These are phyloP conservation scores for Oxystoma pomonae DNA, from an alignment of 2,888 invertebrate species.

Conservation along the genomic window DNA sequence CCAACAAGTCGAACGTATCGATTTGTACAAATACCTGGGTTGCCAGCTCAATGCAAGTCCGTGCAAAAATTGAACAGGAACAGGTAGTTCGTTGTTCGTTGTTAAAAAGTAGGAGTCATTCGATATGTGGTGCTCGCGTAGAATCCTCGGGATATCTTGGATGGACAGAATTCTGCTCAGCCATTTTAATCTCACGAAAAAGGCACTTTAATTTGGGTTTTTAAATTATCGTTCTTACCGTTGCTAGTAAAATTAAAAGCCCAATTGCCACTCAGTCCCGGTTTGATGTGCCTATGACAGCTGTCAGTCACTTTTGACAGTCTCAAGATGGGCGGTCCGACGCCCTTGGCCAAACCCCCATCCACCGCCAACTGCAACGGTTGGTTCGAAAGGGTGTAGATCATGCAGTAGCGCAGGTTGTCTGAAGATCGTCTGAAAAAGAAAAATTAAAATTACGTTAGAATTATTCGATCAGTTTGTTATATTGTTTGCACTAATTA, in stretches of 20 bases:
- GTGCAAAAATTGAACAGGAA: too few species aligned
- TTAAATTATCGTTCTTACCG: conserved; percentile 48
- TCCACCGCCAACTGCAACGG: conserved; percentile 32
- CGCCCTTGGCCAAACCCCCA: conserved; percentile 32
- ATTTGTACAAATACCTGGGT: too few species aligned
- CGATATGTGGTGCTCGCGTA: too few species aligned
- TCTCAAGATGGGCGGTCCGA: conserved; percentile 42
- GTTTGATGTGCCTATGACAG: conserved; percentile 54
- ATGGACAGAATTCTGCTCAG: too few species aligned
- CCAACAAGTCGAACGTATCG: too few species aligned
- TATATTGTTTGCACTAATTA: too few species aligned
- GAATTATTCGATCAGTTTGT: background rate
- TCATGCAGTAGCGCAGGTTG: conserved; percentile 58
- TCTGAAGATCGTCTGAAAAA: background rate
- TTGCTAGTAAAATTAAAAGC: conserved; percentile 66
- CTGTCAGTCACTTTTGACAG: conserved; percentile 54
- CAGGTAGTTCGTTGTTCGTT: conserved; percentile 5
- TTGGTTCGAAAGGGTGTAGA: conserved; percentile 50
- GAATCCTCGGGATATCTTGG: too few species aligned
- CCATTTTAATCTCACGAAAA: too few species aligned
- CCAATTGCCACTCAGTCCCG: conserved; percentile 54
- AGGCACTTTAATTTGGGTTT: background rate
- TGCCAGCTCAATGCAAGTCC: too few species aligned
- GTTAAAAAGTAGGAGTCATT: too few species aligned
- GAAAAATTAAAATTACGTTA: background rate